These are phyloP conservation scores for Ciconia nigra DNA, from an alignment of 2,797 vertebrate species.

Conservation along the genomic window DNA sequence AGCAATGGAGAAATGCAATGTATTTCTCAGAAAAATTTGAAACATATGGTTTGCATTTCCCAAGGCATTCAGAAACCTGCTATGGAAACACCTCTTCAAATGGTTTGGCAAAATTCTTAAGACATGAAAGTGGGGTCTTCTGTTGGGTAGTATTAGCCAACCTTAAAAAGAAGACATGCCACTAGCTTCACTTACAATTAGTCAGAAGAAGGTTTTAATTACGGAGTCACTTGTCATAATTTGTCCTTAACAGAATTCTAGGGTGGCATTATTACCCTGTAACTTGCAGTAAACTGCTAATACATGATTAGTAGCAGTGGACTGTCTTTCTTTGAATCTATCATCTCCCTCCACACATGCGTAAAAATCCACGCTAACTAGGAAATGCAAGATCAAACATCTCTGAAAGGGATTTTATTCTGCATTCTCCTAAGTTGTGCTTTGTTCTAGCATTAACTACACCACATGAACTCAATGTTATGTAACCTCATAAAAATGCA, in stretches of 20 bases:
- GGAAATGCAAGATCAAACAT: background rate
- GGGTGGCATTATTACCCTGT: background rate
- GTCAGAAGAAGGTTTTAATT: background rate
- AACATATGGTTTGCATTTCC: background rate
- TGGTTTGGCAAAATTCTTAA: background rate
- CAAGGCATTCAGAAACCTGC: background rate
- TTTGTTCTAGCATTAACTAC: background rate
- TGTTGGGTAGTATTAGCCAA: background rate
- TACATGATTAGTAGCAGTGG: background rate
- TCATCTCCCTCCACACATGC: background rate
- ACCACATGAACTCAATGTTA: background rate
- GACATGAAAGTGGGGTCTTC: background rate
- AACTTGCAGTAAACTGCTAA: background rate
- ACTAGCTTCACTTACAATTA: background rate
- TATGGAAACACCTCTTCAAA: background rate
- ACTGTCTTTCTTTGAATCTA: background rate
- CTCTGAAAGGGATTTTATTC: background rate
- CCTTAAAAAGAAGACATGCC: background rate
- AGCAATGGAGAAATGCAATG: background rate
- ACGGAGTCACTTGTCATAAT: background rate
- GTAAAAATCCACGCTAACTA: background rate
- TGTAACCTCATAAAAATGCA: constrained; percentile 26
- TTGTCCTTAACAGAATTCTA: background rate
- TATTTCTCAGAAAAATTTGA: background rate
- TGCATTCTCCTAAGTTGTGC: background rate